Evolutionary conservation across 64 coral and sea anemone species (phyloP).

Genomic region (Actinia tenebrosa): DNA sequence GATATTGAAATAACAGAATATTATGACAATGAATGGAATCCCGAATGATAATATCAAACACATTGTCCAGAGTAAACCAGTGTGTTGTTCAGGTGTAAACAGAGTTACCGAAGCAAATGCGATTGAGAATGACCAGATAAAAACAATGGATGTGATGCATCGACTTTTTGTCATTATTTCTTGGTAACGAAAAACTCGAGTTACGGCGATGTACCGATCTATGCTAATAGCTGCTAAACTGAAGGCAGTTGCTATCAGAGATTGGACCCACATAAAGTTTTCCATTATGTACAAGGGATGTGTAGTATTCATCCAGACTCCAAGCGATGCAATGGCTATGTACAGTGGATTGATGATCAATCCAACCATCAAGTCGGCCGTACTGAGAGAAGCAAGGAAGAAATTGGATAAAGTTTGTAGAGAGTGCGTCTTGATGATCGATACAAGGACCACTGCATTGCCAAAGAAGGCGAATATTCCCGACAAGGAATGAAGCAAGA

Average conservation of each 20-base stretch:
- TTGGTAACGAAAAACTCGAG: too few species aligned
- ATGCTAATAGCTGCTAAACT: too few species aligned
- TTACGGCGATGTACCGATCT: too few species aligned
- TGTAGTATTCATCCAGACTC: slow-evolving; percentile 18
- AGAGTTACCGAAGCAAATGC: background rate
- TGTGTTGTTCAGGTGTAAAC: background rate
- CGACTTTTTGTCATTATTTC: background rate
- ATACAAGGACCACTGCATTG: background rate
- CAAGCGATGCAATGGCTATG: background rate
- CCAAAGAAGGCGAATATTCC: slow-evolving; percentile 3
- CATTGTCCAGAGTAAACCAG: background rate
- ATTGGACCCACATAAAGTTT: slow-evolving; percentile 26
- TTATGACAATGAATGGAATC: slow-evolving; percentile 1
- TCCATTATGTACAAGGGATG: slow-evolving; percentile 9
- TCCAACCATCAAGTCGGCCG: slow-evolving; percentile 25
- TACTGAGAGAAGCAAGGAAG: slow-evolving; percentile 20
- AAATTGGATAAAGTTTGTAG: background rate
- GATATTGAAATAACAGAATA: slow-evolving; percentile 31
- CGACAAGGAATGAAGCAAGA: slow-evolving; percentile 1
- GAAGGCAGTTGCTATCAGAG: slow-evolving; percentile 1
- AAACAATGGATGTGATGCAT: background rate
- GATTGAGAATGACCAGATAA: slow-evolving; percentile 11
- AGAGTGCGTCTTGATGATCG: slow-evolving; percentile 1
- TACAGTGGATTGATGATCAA: slow-evolving; percentile 24
- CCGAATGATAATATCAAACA: background rate